Percentiles rank a stretch among this genome's conserved stretches.
These are phyloP conservation scores for Ophion slaviceki DNA, from an alignment of 2,888 invertebrate genomes.

Conservation along the genomic window DNA sequence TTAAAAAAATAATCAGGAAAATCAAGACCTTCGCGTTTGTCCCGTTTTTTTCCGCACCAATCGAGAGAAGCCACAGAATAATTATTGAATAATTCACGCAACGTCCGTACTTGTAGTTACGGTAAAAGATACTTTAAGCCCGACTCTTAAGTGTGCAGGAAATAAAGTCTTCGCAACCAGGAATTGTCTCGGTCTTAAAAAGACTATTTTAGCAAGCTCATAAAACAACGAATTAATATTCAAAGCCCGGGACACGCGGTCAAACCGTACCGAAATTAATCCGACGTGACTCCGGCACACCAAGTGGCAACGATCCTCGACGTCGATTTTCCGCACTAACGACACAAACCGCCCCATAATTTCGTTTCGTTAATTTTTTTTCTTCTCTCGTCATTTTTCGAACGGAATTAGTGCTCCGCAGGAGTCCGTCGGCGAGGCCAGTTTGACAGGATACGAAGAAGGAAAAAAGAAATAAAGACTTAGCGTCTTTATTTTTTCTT, in stretches of 20 bases:
- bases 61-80: slow-evolving; percentile 10
- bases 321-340: slow-evolving; percentile 23
- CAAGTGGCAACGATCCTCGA: slow-evolving; percentile 5
- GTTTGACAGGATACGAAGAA: slow-evolving; percentile 40
- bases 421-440: slow-evolving; percentile 43
- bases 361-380: not conserved
- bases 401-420: slow-evolving; percentile 11
- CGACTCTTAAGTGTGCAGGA: slow-evolving; percentile 8
- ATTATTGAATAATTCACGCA: slow-evolving; percentile 19
- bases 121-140: slow-evolving; percentile 9
- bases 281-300: not conserved
- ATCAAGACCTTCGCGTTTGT: not conserved
- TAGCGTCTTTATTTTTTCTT: not conserved
- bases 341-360: slow-evolving; percentile 13
- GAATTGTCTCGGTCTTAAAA: not conserved
- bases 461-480: slow-evolving; percentile 33
- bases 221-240: slow-evolving; percentile 25
- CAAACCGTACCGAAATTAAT: slow-evolving; percentile 9
- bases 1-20: not conserved
- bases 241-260: not conserved
- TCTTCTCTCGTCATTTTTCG: slow-evolving; percentile 10
- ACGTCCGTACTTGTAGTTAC: not conserved
- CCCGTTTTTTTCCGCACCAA: not conserved
- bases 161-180: slow-evolving; percentile 22
- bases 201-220: slow-evolving; percentile 15